A percentile compares a stretch with the other conserved stretches of the same genome.
phyloP scores from a whole-genome alignment of 1,140 invertebrate genomes.

The Papilio helenus region DNA sequence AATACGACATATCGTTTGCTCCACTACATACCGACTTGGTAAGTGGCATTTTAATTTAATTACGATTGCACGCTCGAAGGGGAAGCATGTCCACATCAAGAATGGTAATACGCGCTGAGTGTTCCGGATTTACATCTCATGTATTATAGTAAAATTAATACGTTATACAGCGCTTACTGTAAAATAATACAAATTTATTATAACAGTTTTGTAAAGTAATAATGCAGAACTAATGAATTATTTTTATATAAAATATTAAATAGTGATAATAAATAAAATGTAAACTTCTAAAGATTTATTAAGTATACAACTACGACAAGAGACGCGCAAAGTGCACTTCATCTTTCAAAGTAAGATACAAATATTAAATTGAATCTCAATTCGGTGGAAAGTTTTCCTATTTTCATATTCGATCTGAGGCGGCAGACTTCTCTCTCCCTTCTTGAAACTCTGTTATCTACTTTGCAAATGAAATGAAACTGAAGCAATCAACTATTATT shows the following conservation, averaged over 20 bases:
- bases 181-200: too few relatives aligned
- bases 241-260: too few relatives aligned
- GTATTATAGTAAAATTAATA: background rate
- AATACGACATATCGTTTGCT: background rate
- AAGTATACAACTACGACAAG: background rate
- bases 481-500: background rate
- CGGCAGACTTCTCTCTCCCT: background rate
- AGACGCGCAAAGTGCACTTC: background rate
- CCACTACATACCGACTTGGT: background rate
- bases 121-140: background rate
- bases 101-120: background rate
- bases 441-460: background rate
- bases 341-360: constrained; percentile 9
- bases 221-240: too few relatives aligned
- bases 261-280: background rate
- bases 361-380: constrained; percentile 17
- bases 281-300: background rate
- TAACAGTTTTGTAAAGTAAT: too few relatives aligned
- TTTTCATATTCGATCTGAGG: constrained; percentile 6
- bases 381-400: background rate
- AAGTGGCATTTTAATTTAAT: background rate
- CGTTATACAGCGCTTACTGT: too few relatives aligned
- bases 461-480: background rate
- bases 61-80: background rate
- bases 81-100: background rate